A percentile compares a stretch with the other conserved stretches of the same genome.
phyloP scores from a whole-genome alignment of 2,113 vertebrate species.

The Sula dactylatra region DNA sequence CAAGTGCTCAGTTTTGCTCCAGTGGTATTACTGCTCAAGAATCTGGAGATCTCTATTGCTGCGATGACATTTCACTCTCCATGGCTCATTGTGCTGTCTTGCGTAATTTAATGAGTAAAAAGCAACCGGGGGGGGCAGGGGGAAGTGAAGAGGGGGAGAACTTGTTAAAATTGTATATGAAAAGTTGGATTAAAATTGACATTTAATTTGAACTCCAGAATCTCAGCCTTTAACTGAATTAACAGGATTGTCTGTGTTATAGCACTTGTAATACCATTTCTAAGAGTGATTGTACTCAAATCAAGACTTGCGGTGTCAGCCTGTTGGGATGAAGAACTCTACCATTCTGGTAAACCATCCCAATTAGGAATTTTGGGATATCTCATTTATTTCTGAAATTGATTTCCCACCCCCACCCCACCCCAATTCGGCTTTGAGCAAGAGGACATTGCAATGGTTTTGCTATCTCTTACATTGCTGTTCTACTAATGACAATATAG shows the following conservation, averaged over 20 bases:
- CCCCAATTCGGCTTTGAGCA: background rate
- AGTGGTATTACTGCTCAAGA: background rate
- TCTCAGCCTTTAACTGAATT: background rate
- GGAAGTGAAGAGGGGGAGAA: rapidly evolving
- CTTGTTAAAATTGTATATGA: background rate
- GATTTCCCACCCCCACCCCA: no score
- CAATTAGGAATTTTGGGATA: background rate
- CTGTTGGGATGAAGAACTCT: background rate
- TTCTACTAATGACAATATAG: background rate
- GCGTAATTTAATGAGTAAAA: background rate
- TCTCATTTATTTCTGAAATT: background rate
- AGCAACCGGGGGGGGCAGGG: background rate
- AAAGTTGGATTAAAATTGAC: background rate
- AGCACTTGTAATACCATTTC: background rate
- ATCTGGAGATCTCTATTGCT: background rate
- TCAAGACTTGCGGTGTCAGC: background rate
- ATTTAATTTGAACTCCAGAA: background rate
- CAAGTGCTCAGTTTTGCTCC: background rate
- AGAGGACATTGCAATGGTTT: background rate
- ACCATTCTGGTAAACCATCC: background rate
- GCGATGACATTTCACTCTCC: background rate
- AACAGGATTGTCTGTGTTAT: background rate
- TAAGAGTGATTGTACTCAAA: background rate
- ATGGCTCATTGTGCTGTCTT: background rate
- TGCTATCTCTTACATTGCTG: background rate